Evolutionary conservation across 2,888 invertebrate genomes (phyloP), one percentile per base, ranked within the genome.

Genomic region (Ptychoptera contaminata): DNA sequence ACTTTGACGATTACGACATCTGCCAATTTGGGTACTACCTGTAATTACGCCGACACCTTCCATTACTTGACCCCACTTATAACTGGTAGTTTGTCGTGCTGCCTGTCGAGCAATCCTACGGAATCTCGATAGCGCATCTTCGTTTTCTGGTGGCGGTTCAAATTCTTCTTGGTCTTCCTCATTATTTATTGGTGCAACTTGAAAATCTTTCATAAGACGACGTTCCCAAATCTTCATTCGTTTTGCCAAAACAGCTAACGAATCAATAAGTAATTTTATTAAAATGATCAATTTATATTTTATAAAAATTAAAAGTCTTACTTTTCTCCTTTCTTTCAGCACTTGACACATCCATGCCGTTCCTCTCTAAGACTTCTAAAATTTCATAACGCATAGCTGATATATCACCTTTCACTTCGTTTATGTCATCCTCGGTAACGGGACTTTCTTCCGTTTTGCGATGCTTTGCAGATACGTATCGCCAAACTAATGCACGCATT

Each of bases 331-430:
- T 82, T 40, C 73, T 74, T 49, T 81, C 76, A 14, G 78, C 80
- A 37, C 74, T 74, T 0, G 81, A 79, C 1, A 83, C 78, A 59
- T 88, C 82, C 82, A 88, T 79, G 37, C 92, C 92, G 56, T 90
- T 93, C 59, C 74, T 82, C 50, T 79, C 77, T 40, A 94, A 76
- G 31, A 94, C 84, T 54, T 93, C 92, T 1, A 94, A 69, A 51
- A 96, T 72, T 60, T 96, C 93, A 58, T 85, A 94, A 51, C 91
- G 76, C 70, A 94, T 80, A 0, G 92, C 78, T 0, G 91, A 90
- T 37, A 96, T 83, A 55, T 94, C 94, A 54, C 85, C 84, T 63
- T 94, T 94, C 30, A 96, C 77, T 66, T 94, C 94, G 56, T 92
- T 93, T 48, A 96, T 74, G 57, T 90, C 85, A 54, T 96, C 94